These are phyloP conservation scores for Cephalopachus bancanus DNA, from an alignment of 2,797 vertebrate species.

Conservation along the genomic window DNA sequence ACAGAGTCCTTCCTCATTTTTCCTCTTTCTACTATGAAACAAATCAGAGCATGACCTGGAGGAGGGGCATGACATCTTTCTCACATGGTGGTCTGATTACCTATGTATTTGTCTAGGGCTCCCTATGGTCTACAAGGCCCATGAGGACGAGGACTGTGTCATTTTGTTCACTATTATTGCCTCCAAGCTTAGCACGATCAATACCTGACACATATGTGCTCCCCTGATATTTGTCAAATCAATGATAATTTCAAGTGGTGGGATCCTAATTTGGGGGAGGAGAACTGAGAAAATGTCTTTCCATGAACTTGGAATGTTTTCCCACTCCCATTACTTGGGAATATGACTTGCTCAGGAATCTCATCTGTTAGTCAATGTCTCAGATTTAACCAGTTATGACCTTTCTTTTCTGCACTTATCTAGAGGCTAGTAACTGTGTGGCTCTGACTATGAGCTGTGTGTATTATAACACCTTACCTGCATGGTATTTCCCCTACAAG, in stretches of 20 bases:
- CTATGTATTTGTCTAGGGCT: not conserved
- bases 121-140: not conserved
- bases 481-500: not conserved
- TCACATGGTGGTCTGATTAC: not conserved
- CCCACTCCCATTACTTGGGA: not conserved
- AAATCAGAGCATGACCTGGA: not conserved
- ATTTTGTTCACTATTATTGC: not conserved
- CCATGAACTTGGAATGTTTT: not conserved
- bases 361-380: not conserved
- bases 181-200: not conserved
- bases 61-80: not conserved
- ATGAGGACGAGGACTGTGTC: not conserved
- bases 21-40: not conserved
- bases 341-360: not conserved
- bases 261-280: not conserved
- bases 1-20: not conserved
- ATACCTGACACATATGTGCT: not conserved
- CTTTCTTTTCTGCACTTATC: not conserved
- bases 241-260: not conserved
- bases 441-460: not conserved
- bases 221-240: not conserved
- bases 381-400: not conserved
- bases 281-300: constrained; percentile 35
- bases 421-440: not conserved
- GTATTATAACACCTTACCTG: not conserved